Percentiles rank a stretch among this genome's conserved stretches.
These are phyloP conservation scores for Felis catus DNA, from an alignment of 2,113 vertebrate genomes.

Conservation along the genomic window F.catus_Fca126_mat1.0 CM031415.1:133785001-133785500, in stretches of 20 bases:
- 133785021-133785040: neutral
- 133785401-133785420: neutral
- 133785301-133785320: neutral
- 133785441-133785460: neutral
- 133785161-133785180: neutral
- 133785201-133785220: neutral
- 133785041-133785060: neutral
- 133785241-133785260: neutral
- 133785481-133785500: neutral
- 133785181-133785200: neutral
- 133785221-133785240: neutral
- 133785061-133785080: neutral
- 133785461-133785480: neutral
- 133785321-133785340: neutral
- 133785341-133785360: neutral
- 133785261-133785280: neutral
- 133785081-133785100: slow-evolving; percentile 2
- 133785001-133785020: slow-evolving; percentile 30
- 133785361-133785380: neutral
- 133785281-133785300: slow-evolving; percentile 47
- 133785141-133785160: too few relatives aligned
- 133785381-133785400: neutral
- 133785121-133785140: neutral
- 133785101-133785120: neutral
- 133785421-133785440: neutral